These are phyloP conservation scores for Uloborus diversus DNA, from an alignment of 1,140 invertebrate genomes.

Conservation along the genomic window DNA sequence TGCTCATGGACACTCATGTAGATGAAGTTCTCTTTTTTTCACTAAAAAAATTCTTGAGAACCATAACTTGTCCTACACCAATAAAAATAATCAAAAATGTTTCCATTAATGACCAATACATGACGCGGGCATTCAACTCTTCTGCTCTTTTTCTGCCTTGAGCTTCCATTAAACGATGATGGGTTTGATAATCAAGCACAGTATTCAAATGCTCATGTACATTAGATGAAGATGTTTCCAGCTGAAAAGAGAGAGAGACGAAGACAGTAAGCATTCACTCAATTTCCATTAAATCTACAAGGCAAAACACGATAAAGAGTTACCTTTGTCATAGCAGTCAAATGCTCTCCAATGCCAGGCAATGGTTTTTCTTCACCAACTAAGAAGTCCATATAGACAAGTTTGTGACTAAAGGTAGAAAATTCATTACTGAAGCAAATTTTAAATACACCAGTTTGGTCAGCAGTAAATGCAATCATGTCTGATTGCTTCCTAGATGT, in stretches of 20 bases:
- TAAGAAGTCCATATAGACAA: conserved; percentile 99
- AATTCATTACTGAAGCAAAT: conserved; percentile 99
- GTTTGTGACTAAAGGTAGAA: conserved; percentile 99
- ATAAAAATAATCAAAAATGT: conserved; percentile 85
- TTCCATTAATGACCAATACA: conserved; percentile 92
- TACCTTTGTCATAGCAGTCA: conserved; percentile 96
- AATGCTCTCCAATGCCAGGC: conserved; percentile 86
- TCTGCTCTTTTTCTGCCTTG: conserved; percentile 94
- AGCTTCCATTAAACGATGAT: conserved; percentile 93
- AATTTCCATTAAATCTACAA: no score
- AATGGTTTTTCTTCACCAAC: conserved; percentile 89
- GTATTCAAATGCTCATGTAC: conserved; percentile 88
- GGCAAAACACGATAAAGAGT: no score
- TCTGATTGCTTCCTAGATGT: conserved; percentile 95
- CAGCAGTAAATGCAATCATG: conserved; percentile 85
- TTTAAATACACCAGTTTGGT: conserved; percentile 78
- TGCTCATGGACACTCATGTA: no score
- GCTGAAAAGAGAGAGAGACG: conserved; percentile 70
- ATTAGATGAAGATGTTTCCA: conserved; percentile 89
- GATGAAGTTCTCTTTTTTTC: conserved; percentile 73
- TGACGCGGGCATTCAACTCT: conserved; percentile 91
- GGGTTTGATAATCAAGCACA: conserved; percentile 94
- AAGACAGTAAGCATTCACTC: no score
- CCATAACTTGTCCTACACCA: conserved; percentile 87
- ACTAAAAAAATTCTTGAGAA: conserved; percentile 94